Conservation (phyloP, 1,140 invertebrate genomes). For the Drosophila mojavensis region DNA sequence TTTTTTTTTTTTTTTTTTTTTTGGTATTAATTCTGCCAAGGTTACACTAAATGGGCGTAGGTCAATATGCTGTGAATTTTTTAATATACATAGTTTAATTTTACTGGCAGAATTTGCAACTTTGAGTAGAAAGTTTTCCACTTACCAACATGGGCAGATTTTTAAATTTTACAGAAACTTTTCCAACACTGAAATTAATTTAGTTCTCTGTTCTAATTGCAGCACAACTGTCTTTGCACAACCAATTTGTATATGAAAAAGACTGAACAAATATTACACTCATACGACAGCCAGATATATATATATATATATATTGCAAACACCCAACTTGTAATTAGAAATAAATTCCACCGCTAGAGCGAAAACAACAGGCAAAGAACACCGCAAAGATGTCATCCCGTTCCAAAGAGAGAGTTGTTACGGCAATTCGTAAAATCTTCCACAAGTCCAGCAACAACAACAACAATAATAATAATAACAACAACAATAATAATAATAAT, state of each 20-base stretch:
- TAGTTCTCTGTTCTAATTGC: not conserved
- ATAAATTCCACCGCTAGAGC: constrained; percentile 19
- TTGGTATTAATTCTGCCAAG: constrained; percentile 23
- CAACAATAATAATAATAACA: constrained; percentile 57
- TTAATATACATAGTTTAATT: not conserved
- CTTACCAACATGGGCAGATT: too few relatives aligned
- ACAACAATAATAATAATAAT: constrained; percentile 65
- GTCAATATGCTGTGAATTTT: not conserved
- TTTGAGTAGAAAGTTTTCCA: too few relatives aligned
- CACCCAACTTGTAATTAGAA: constrained; percentile 14
- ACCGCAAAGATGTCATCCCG: constrained; percentile 88
- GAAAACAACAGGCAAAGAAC: not conserved
- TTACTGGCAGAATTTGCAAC: not conserved
- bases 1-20: not conserved
- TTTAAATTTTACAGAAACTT: too few relatives aligned
- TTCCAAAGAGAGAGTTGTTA: constrained; percentile 89
- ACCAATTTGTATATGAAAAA: too few relatives aligned
- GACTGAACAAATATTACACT: constrained; percentile 52
- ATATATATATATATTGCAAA: constrained; percentile 28
- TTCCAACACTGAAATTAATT: too few relatives aligned
- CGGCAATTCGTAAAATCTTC: constrained; percentile 91
- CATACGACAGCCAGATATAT: not conserved
- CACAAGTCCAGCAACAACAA: constrained; percentile 86
- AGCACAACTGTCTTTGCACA: constrained; percentile 12
- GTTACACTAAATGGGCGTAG: constrained; percentile 2